Evolutionary conservation across 2,888 invertebrate species (phyloP).

Genomic region (Bedellia somnulentella): DNA sequence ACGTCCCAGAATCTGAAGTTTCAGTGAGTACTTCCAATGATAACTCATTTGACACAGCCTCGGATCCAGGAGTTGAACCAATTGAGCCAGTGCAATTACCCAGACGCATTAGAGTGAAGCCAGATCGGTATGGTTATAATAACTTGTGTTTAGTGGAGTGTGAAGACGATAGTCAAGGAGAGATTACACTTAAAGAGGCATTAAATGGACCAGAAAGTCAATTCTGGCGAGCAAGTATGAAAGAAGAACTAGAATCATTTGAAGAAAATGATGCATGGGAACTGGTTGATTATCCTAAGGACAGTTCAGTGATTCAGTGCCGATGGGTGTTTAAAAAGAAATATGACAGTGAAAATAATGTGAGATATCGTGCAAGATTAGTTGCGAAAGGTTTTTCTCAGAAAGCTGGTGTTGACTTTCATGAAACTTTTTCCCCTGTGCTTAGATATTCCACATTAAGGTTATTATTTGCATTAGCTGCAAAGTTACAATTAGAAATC

Average conservation of each 20-base stretch:
- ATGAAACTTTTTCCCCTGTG: background rate
- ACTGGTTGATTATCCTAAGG: slow-evolving; percentile 6
- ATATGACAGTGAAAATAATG: slow-evolving; percentile 3
- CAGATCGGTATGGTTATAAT: background rate
- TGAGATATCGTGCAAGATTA: no score
- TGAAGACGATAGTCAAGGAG: background rate
- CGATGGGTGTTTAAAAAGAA: slow-evolving; percentile 5
- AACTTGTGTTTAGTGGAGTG: background rate
- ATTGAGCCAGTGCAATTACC: background rate
- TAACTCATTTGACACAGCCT: background rate
- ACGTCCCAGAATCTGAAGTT: background rate
- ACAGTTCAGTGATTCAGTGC: slow-evolving; percentile 4
- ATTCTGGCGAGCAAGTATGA: slow-evolving; percentile 3
- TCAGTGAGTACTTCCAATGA: slow-evolving; percentile 1
- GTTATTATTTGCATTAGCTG: background rate
- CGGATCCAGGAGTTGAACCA: background rate
- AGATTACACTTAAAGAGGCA: slow-evolving; percentile 5
- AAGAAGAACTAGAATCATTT: slow-evolving; percentile 3
- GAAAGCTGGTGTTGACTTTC: background rate
- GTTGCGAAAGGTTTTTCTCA: background rate
- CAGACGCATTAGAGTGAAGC: background rate
- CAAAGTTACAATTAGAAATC: background rate
- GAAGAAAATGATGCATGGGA: slow-evolving; percentile 7
- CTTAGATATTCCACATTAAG: background rate
- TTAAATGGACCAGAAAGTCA: slow-evolving; percentile 7